Percentiles rank a stretch among this genome's conserved stretches.
Evolutionary conservation across 2,888 invertebrate genomes (phyloP).

Genomic region (Hypsopygia costalis): DNA sequence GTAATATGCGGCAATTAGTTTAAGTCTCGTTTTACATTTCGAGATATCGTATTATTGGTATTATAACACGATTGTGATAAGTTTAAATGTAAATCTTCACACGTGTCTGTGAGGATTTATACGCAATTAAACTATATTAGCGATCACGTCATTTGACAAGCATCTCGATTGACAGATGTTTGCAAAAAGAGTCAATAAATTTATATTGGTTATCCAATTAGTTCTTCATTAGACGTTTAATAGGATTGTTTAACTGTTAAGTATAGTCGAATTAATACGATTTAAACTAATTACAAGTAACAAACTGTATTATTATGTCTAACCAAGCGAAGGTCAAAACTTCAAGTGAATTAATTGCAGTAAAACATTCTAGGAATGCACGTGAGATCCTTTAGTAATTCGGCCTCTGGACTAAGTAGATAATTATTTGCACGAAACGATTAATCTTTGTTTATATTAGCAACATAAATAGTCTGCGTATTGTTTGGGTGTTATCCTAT

Average conservation of each 20-base stretch:
- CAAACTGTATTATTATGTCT: background rate
- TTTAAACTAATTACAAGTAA: too few species aligned
- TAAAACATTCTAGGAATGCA: conserved; percentile 57
- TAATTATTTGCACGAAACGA: conserved; percentile 53
- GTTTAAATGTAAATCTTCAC: conserved; percentile 39
- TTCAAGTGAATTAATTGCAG: conserved; percentile 38
- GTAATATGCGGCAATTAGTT: conserved; percentile 3
- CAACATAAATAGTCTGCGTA: conserved; percentile 1
- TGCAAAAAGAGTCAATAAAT: background rate
- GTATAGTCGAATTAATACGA: too few species aligned
- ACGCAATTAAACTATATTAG: conserved; percentile 25
- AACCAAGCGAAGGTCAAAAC: conserved; percentile 40
- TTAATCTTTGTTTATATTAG: conserved; percentile 7
- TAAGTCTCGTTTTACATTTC: conserved; percentile 2
- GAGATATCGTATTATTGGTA: conserved; percentile 16
- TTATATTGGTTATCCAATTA: too few species aligned
- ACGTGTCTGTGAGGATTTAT: conserved; percentile 24
- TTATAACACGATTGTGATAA: conserved; percentile 38
- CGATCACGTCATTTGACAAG: conserved; percentile 21
- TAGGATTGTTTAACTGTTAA: too few species aligned
- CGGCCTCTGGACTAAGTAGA: conserved; percentile 37
- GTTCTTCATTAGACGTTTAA: too few species aligned
- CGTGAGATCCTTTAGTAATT: conserved; percentile 49
- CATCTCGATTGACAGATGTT: background rate
- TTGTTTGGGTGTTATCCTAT: background rate